Evolutionary conservation across 1,140 invertebrate genomes (phyloP), one percentile per base, ranked within the genome.

Genomic region (Heliconius melpomene): DNA sequence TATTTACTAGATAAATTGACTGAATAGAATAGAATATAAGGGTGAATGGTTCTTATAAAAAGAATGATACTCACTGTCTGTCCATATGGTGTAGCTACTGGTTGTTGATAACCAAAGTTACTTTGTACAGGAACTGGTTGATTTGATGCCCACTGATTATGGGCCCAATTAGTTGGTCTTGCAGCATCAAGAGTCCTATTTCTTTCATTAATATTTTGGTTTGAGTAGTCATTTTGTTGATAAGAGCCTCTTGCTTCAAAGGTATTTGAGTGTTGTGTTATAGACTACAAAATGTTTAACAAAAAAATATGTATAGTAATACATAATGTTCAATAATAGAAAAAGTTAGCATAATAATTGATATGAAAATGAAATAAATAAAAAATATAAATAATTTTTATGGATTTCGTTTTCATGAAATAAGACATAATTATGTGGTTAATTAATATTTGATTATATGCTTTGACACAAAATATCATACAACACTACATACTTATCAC

Each of bases 71-170:
- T 76, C 46, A 76, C 57, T 46, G 26, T 36, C 9, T 66, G 38
- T 76, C 38, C 60, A 50, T 70, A 76, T 13, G 60, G 9, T 26
- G 23, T 66, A 66, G 23, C n/a, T 50, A 71, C 50, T 77, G 60
- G 80, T 54, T 81, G 80, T 71, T 79, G 74, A 66, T 82, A 77
- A 38, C 50, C 77, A 75, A 75, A 80, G 40, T 20, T 57, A 57
- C 38, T 75, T 16, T 79, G 81, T 50, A 66, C 7, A 18, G 74
- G 50, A 52, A 52, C 16, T 57, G 72, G 75, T 38, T 81, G 75
- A 16, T 76, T 73, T 16, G 77, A 29, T 0, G 40, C 36, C 79
- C 82, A 83, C 52, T 83, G 80, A 32, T 75, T 80, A 36, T 32
- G 23, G 3, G 72, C 70, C 82, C 82, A 83, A 7, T 66, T 70